phyloP scores from a whole-genome alignment of 2,888 invertebrate species.

The Microdon myrmicae region DNA sequence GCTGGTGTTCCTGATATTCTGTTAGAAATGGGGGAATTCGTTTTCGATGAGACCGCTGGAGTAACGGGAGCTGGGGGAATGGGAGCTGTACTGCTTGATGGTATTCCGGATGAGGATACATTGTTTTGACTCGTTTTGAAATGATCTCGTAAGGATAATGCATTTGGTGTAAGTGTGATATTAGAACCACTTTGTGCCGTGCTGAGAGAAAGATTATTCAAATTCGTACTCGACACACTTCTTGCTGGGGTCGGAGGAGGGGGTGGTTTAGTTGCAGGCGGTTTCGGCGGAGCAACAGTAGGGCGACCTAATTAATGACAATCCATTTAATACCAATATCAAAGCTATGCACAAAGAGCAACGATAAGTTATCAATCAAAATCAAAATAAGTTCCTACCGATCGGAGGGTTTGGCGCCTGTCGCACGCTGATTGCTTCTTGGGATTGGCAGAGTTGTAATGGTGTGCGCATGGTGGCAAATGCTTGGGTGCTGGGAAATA shows the following conservation, averaged over 20 bases:
- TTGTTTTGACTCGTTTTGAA: constrained; percentile 59
- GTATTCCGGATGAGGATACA: constrained; percentile 52
- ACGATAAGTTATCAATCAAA: neutral
- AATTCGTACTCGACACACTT: constrained; percentile 65
- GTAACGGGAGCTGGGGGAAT: constrained; percentile 50
- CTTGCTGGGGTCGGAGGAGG: constrained; percentile 67
- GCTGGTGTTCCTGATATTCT: constrained; percentile 53
- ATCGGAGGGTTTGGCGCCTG: constrained; percentile 65
- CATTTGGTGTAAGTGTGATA: constrained; percentile 55
- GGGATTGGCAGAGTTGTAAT: constrained; percentile 60
- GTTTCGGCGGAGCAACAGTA: constrained; percentile 62
- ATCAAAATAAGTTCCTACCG: constrained; percentile 54
- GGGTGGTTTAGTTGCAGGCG: constrained; percentile 65
- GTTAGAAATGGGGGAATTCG: constrained; percentile 33
- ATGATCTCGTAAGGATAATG: constrained; percentile 64
- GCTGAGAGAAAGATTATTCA: constrained; percentile 59
- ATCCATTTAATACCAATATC: constrained; percentile 21
- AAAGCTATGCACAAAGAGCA: too few relatives aligned
- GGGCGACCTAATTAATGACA: constrained; percentile 61
- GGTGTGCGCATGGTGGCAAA: constrained; percentile 66
- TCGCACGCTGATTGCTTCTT: constrained; percentile 62
- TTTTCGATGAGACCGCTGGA: constrained; percentile 36
- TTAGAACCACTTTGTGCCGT: constrained; percentile 41
- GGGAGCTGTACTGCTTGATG: constrained; percentile 55
- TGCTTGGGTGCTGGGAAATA: constrained; percentile 63